Percentiles rank a stretch among this genome's conserved stretches.
Evolutionary conservation across 92 coral and sea anemone species (phyloP).

Genomic region (Actinostola sp.): DNA sequence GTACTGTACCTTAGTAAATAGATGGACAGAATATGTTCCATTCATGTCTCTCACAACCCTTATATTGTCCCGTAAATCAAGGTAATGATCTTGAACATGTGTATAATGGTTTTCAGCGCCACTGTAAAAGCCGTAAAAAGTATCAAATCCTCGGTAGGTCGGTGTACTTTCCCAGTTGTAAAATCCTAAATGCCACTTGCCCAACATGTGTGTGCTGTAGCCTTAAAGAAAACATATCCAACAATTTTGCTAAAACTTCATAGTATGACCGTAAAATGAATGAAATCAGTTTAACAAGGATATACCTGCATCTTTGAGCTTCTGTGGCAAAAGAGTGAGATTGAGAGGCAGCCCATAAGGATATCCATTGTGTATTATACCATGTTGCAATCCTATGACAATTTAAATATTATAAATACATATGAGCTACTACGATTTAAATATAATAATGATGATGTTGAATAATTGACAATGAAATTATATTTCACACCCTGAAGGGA

Average conservation of each 20-base stretch:
- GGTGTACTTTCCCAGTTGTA: conserved; percentile 87
- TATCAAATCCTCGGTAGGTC: conserved; percentile 82
- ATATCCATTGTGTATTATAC: conserved; percentile 52
- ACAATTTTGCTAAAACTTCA: not conserved
- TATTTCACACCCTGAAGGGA: too few relatives aligned
- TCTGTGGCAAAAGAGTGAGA: conserved; percentile 61
- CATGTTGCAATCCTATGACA: conserved; percentile 63
- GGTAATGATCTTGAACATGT: conserved; percentile 63
- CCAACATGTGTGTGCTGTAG: conserved; percentile 78
- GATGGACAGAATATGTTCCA: conserved; percentile 72
- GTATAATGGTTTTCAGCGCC: conserved; percentile 83
- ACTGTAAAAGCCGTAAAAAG: conserved; percentile 78
- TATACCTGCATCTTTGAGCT: conserved; percentile 57
- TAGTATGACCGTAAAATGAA: not conserved
- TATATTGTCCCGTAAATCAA: conserved; percentile 71
- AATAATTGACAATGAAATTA: too few relatives aligned
- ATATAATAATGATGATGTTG: too few relatives aligned
- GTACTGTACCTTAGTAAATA: conserved; percentile 75
- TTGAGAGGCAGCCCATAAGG: conserved; percentile 70
- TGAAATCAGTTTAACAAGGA: not conserved
- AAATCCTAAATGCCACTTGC: conserved; percentile 88
- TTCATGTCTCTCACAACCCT: conserved; percentile 63
- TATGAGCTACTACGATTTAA: not conserved
- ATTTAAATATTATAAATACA: not conserved
- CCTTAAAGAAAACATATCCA: conserved; percentile 23